Conservation (phyloP, 2,797 vertebrate genomes). For the Ctenopoma kingsleyae region DNA sequence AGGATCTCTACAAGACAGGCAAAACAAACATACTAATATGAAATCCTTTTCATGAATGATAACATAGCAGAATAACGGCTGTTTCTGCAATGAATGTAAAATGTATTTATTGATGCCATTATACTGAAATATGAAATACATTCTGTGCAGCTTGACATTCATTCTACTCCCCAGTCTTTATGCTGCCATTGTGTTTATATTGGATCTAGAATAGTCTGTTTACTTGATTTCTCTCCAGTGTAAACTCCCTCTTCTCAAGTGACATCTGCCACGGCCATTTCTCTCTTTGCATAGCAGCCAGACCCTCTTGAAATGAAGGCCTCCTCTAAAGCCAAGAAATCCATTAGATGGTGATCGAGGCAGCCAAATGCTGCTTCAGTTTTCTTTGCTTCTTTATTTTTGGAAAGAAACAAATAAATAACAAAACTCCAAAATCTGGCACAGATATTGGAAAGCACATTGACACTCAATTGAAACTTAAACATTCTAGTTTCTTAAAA, state of each 20-base stretch:
- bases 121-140: background rate
- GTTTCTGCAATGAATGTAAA: background rate
- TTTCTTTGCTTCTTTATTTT: conserved; percentile 39
- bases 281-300: conserved; percentile 47
- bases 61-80: background rate
- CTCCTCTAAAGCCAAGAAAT: conserved; percentile 44
- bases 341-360: conserved; percentile 27
- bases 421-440: conserved; percentile 17
- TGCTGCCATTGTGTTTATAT: conserved; percentile 34
- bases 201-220: conserved; percentile 47
- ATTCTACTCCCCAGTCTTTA: conserved; percentile 10
- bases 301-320: conserved; percentile 48
- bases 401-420: conserved; percentile 19
- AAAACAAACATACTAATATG: background rate
- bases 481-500: background rate
- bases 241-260: conserved; percentile 47
- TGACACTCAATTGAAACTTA: background rate
- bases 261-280: conserved; percentile 56
- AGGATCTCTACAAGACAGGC: background rate
- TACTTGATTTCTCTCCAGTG: conserved; percentile 48
- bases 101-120: too few species aligned
- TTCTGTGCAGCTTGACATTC: conserved; percentile 13
- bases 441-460: conserved; percentile 3
- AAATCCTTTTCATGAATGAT: background rate
- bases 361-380: conserved; percentile 33